Percentiles rank a stretch among this genome's conserved stretches.
Conservation (phyloP, 2,113 vertebrate species). For the Perca flavescens region DNA sequence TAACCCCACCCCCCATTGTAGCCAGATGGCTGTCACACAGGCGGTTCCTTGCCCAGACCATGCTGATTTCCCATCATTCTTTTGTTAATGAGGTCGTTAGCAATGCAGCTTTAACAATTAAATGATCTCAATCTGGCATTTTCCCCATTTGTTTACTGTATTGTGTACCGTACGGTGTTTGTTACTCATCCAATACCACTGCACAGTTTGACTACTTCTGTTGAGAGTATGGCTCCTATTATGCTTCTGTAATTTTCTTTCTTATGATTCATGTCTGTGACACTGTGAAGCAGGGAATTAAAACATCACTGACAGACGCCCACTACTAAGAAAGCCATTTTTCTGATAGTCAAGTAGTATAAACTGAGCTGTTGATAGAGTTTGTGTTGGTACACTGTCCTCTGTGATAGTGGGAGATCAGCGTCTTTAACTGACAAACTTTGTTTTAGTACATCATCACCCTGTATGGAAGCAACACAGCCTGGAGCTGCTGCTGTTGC, state of each 20-base stretch:
- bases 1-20: constrained; percentile 58
- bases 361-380: constrained; percentile 46
- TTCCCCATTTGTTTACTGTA: constrained; percentile 64
- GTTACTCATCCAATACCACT: constrained; percentile 1
- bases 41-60: constrained; percentile 75
- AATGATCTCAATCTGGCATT: constrained; percentile 80
- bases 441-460: constrained; percentile 45
- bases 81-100: constrained; percentile 85
- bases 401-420: constrained; percentile 35
- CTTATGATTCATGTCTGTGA: constrained; percentile 9
- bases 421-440: constrained; percentile 37
- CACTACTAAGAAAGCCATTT: constrained; percentile 17
- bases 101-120: constrained; percentile 82
- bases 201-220: constrained; percentile 19
- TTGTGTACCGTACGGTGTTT: constrained; percentile 42
- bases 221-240: not conserved
- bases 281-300: constrained; percentile 31
- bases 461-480: constrained; percentile 50
- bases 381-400: constrained; percentile 21
- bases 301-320: constrained; percentile 10
- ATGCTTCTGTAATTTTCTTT: not conserved
- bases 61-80: constrained; percentile 84
- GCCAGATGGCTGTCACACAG: constrained; percentile 86
- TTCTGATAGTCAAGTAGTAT: constrained; percentile 24
- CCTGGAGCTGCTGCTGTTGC: constrained; percentile 44